Evolutionary conservation across 2,113 vertebrate species (phyloP), one percentile per base, ranked within the genome.

Genomic region (Halichoeres trimaculatus): DNA sequence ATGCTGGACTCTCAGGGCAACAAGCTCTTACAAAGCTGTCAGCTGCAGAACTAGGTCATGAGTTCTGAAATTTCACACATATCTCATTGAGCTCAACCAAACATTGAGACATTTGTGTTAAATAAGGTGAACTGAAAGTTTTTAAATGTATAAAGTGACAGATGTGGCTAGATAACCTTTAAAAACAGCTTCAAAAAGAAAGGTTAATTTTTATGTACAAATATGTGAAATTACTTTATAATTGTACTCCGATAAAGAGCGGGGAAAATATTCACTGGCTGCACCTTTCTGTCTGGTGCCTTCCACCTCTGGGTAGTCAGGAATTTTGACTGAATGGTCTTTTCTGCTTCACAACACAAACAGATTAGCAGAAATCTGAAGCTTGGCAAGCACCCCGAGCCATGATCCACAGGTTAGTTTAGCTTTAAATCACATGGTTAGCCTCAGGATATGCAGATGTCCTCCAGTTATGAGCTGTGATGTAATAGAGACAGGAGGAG

Each of bases 401-500:
- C 14, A 10, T 47, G n/a, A 55, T 30, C 16, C 24, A 16, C 63
- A 51, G 41, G n/a, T 60, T 41, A 56, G 50, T 51, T 14, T n/a
- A 30, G 38, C 58, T 56, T n/a, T 55, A n/a, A n/a, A n/a, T 43
- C 52, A 23, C 55, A 16, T 43, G 40, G 61, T 70, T 70, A 59
- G 56, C 68, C 47, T 62, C 52, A 19, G 67, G 40, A 51, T 54
- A 30, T 20, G 66, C 53, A 43, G 4, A 61, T 61, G 30, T 41
- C 22, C 41, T 24, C 1, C 19, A 53, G 50, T 26, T 22, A 23
- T 35, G 51, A 45, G 55, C 20, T 53, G 20, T 74, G 34, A 56
- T 20, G 26, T 69, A 47, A n/a, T n/a, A 58, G 71, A 79, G 70
- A 54, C 40, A 55, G 13, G 60, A 66, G 34, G 23, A 74, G 70